These are phyloP conservation scores for Lateolabrax maculatus DNA, from an alignment of 2,797 vertebrate genomes.

Conservation along the genomic window DNA sequence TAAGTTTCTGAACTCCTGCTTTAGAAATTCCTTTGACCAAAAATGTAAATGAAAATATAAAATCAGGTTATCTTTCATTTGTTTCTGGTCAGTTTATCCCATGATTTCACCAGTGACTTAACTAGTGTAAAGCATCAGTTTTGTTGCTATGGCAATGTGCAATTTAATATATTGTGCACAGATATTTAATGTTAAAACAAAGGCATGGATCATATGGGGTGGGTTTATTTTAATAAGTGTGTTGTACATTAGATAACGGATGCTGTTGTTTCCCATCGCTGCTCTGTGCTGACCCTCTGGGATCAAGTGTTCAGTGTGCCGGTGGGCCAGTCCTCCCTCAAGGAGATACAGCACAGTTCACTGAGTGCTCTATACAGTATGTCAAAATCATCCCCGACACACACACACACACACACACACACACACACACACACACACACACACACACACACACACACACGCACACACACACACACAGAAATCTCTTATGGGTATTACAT, in stretches of 20 bases:
- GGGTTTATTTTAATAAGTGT: constrained; percentile 2
- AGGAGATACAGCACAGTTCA: constrained; percentile 33
- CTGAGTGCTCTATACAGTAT: background rate
- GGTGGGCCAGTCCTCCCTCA: constrained; percentile 29
- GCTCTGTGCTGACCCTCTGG: constrained; percentile 16
- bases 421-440: background rate
- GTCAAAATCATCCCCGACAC: background rate
- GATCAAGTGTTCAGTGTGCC: constrained; percentile 16
- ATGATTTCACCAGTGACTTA: background rate
- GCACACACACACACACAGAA: background rate
- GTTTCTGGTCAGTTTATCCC: background rate
- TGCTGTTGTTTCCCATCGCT: constrained; percentile 12
- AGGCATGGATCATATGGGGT: too few relatives aligned
- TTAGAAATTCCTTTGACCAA: background rate
- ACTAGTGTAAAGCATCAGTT: background rate
- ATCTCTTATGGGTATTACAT: background rate
- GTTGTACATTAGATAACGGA: background rate
- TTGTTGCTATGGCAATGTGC: background rate
- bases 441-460: constrained; percentile 8
- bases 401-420: constrained; percentile 5
- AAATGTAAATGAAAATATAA: background rate
- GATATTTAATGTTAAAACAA: background rate
- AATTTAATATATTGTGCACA: background rate
- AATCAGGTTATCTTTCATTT: too few relatives aligned
- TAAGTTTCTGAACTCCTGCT: background rate